These are phyloP conservation scores for Holacanthus passer DNA, from an alignment of 2,113 vertebrate genomes.

Conservation along the genomic window DNA sequence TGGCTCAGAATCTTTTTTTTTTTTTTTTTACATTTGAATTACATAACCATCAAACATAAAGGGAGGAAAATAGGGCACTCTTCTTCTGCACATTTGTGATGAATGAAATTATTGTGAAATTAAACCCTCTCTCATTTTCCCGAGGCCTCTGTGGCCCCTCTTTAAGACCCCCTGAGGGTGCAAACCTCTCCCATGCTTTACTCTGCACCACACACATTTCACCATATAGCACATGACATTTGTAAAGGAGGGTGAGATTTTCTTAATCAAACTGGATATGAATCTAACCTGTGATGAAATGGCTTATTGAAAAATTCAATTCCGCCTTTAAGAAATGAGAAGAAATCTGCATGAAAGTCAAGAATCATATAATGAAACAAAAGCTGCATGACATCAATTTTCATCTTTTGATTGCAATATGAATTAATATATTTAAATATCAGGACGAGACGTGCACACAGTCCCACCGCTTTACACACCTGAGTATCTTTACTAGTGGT, in stretches of 20 bases:
- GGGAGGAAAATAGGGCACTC: slow-evolving; percentile 2
- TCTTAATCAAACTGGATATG: slow-evolving; percentile 14
- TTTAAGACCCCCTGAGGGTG: slow-evolving; percentile 35
- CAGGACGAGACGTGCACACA: no score
- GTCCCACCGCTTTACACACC: no score
- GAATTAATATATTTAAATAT: background rate
- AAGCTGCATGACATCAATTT: background rate
- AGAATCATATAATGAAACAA: background rate
- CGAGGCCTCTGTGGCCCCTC: slow-evolving; percentile 20
- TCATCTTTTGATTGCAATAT: background rate
- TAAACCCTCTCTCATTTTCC: slow-evolving; percentile 44
- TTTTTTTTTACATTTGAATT: no score
- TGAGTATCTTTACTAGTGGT: background rate
- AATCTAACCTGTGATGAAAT: slow-evolving; percentile 44
- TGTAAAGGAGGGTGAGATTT: slow-evolving; percentile 26
- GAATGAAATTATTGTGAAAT: slow-evolving; percentile 60
- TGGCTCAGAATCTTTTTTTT: background rate
- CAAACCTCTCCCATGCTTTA: slow-evolving; percentile 20
- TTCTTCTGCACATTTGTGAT: slow-evolving; percentile 27
- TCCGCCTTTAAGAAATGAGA: background rate
- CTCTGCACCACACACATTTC: slow-evolving; percentile 1
- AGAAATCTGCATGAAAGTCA: background rate
- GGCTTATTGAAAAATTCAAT: slow-evolving; percentile 18
- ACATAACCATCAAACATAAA: slow-evolving; percentile 29
- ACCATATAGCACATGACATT: slow-evolving; percentile 48